phyloP scores from a whole-genome alignment of 2,113 vertebrate species.

The Prochilodus magdalenae region DNA sequence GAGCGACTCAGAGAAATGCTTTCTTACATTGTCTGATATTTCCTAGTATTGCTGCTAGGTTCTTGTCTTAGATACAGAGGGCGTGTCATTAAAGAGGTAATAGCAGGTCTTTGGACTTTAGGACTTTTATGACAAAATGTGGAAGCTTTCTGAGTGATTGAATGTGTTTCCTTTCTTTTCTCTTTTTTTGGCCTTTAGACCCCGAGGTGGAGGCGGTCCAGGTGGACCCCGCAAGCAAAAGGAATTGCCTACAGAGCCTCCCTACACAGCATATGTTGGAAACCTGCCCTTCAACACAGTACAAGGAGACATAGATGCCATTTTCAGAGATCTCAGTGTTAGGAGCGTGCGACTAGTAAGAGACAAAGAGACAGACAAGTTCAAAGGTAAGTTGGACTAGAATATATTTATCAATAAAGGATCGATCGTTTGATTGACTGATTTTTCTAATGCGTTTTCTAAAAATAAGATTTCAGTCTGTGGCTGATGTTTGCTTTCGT shows the following conservation, averaged over 20 bases:
- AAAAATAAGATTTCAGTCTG: too few species aligned
- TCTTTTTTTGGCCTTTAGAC: conserved; percentile 67
- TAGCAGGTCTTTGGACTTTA: too few species aligned
- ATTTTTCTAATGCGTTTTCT: too few species aligned
- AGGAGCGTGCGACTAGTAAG: conserved; percentile 94
- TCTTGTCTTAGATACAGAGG: too few species aligned
- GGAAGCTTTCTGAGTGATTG: neutral
- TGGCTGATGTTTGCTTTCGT: neutral
- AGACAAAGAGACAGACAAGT: conserved; percentile 99
- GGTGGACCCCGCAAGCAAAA: conserved; percentile 90
- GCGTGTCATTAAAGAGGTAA: too few species aligned
- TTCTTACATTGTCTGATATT: too few species aligned
- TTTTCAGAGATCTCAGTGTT: conserved; percentile 95
- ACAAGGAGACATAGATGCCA: conserved; percentile 96
- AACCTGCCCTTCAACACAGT: conserved; percentile 97
- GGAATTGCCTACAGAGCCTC: conserved; percentile 96
- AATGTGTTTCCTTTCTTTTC: neutral
- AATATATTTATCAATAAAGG: neutral
- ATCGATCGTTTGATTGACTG: too few species aligned
- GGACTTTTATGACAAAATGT: neutral
- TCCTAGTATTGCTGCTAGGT: too few species aligned
- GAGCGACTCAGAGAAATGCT: too few species aligned
- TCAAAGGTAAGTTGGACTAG: conserved; percentile 86
- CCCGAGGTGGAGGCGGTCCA: conserved; percentile 81
- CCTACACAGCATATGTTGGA: conserved; percentile 95